Conservation (phyloP, 2,113 vertebrate genomes). For the Cacatua alba region DNA sequence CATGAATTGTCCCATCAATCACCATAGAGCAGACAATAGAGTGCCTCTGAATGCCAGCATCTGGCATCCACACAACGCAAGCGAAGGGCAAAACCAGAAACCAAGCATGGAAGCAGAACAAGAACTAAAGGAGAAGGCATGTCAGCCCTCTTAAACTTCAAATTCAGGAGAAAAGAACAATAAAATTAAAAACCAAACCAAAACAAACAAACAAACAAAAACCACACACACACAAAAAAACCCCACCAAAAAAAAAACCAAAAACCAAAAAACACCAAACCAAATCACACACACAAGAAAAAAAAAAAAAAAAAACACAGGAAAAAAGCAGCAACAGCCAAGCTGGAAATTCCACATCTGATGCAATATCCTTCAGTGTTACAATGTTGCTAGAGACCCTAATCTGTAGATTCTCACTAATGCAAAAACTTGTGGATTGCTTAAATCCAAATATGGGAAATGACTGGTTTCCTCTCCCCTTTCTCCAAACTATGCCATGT, state of each 20-base stretch:
- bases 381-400: not conserved
- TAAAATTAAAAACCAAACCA: not conserved
- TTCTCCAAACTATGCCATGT: not conserved
- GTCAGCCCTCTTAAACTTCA: not conserved
- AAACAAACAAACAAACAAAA: too few species aligned
- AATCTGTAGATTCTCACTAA: not conserved
- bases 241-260: too few species aligned
- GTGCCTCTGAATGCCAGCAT: not conserved
- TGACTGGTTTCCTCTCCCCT: not conserved
- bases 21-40: not conserved
- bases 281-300: not conserved
- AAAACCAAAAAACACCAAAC: not conserved
- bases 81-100: not conserved
- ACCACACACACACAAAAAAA: too few species aligned
- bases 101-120: not conserved
- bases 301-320: not conserved
- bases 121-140: not conserved
- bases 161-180: not conserved
- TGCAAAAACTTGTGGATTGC: not conserved
- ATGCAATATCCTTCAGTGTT: conserved; percentile 16
- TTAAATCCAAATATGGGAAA: conserved; percentile 13
- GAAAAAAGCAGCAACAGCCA: not conserved
- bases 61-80: not conserved
- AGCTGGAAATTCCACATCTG: conserved; percentile 3
- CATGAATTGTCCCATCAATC: conserved; percentile 21